Base-by-base conservation (phyloP, 2,113 vertebrate genomes). In the Zosterops borbonicus region DNA sequence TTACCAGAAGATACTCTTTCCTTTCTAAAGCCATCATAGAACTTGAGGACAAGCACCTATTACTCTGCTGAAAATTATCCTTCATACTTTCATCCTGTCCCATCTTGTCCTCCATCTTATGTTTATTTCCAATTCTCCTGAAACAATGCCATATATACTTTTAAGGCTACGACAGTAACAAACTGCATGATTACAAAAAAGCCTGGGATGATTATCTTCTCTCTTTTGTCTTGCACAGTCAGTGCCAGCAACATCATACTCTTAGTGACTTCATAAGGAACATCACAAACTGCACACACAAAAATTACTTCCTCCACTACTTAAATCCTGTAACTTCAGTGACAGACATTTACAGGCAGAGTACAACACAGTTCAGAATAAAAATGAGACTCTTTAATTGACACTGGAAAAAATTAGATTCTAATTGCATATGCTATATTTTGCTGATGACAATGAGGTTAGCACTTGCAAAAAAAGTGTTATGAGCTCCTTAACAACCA, bases 391-490 rank as follows among this genome's bases (percentile, higher is more conserved):
- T 28, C n/a, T 67, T 62, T 88, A 91, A 95, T 44, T 83, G 75
- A 59, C 35, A 67, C 27, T 41, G 13, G 64, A 88, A 76, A 77
- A 96, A 95, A 95, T 88, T 21, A 80, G 70, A 83, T 64, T 68
- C 79, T 84, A 93, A 93, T 46, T 92, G 86, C 83, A 80, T 86
- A 70, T 81, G 85, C 39, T 90, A 22, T 70, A 85, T 81, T 92
- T 77, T 96, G 64, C 52, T 81, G 60, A 74, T 49, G 60, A 92
- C 77, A 88, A 85, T 21, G 52, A 92, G 59, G 59, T 46, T 49
- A 59, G 47, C 31, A 67, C 75, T 69, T 58, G 31, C 31, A 56
- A 91, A 83, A 63, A 31, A 83, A 88, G 39, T 8, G 6, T 60
- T 90, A 83, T 1, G 68, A 94, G 64, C 35, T 83, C 58, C 85